Conservation (phyloP, 2,797 vertebrate genomes). For the Distichodus sexfasciatus region DNA sequence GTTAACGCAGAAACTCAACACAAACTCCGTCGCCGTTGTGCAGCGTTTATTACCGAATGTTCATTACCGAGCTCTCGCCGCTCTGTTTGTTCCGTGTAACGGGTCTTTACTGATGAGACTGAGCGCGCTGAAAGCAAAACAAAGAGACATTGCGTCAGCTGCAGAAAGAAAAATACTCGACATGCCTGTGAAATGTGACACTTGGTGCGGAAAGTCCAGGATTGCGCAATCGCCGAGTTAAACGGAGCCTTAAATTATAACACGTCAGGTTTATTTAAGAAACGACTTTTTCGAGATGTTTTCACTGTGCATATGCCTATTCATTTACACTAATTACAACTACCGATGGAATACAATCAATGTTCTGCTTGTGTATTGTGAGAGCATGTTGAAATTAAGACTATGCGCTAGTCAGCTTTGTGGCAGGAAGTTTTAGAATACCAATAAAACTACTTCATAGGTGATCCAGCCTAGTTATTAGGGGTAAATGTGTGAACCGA, state of each 20-base stretch:
- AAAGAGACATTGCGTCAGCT: constrained; percentile 28
- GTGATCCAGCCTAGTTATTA: background rate
- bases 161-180: background rate
- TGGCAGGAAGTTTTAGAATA: background rate
- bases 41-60: too few species aligned
- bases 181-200: constrained; percentile 3
- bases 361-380: too few species aligned
- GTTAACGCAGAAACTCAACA: too few species aligned
- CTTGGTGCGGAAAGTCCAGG: constrained; percentile 28
- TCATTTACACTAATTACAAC: too few species aligned
- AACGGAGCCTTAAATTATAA: too few species aligned
- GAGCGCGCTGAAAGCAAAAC: background rate
- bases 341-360: too few species aligned
- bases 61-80: background rate
- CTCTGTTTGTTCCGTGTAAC: constrained; percentile 7
- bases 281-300: too few species aligned
- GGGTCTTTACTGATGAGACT: background rate
- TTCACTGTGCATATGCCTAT: too few species aligned
- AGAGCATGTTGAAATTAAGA: too few species aligned
- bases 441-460: background rate
- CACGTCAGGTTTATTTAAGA: too few species aligned
- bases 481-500: background rate
- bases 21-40: too few species aligned
- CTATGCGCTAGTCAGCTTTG: too few species aligned
- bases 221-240: constrained; percentile 26